Evolutionary conservation across 92 coral and sea anemone species (phyloP), one percentile per base, ranked within the genome.

Genomic region (Epizoanthus fatuus): DNA sequence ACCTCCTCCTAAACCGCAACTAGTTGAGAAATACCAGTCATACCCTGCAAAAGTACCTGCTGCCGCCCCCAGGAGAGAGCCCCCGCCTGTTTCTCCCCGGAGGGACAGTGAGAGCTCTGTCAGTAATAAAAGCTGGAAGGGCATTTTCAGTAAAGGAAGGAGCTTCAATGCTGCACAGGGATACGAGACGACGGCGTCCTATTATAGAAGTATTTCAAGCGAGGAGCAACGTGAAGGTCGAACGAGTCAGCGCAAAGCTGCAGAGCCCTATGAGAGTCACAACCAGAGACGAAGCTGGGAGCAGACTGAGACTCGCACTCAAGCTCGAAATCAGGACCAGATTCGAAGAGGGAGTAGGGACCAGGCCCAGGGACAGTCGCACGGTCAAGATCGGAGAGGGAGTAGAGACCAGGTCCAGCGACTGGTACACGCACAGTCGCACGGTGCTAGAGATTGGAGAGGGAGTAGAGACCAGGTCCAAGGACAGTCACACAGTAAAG

Each of bases 111-210:
- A 81, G 40, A 88, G 84, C 10, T 79, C 93, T 3, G 35, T 62
- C 52, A 81, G 85, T 25, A 87, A 83, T 37, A 86, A 89, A 65
- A 95, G 93, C 44, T 85, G 84, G 57, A 95, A 85, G 75, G 70
- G 87, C 20, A 68, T 92, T 44, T 95, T 95, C 25, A 75, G 76
- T 19, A 86, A 88, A 73, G 91, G 90, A 11, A 87, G 81, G 20
- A 85, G 90, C 72, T 90, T 93, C n/a, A 89, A 88, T 22, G 79
- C 93, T 0, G 63, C 86, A 2, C 96, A 92, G 74, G 94, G 86
- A 29, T 86, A 95, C 11, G 72, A 71, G 45, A 79, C 81, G 59
- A 91, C 94, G 87, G 88, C 92, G 1, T 93, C 81, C 19, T 90
- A 63, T 72, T 90, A 73, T 47, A 89, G 88, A 19, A 90, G 93